Evolutionary conservation across 1,140 invertebrate genomes (phyloP).

Genomic region (Penaeus japonicus): DNA sequence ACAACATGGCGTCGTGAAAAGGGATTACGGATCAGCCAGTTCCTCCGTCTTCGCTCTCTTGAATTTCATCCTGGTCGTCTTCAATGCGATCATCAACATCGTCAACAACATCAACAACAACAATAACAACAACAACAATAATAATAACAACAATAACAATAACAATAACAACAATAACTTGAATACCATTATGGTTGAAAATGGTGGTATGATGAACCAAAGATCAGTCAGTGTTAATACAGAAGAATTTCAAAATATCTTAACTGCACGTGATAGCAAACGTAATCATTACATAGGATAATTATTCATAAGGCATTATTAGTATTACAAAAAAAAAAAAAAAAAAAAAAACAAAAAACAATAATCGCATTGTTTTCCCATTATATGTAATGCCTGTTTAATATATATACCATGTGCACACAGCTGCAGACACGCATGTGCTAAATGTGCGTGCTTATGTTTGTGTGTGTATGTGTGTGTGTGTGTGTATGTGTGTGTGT

Average conservation of each 20-base stretch:
- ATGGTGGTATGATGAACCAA: neutral
- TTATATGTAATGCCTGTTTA: too few relatives aligned
- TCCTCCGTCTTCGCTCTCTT: neutral
- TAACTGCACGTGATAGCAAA: too few relatives aligned
- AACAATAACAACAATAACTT: constrained; percentile 32
- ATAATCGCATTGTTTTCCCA: too few relatives aligned
- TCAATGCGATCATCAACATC: constrained; percentile 21
- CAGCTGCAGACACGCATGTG: too few relatives aligned
- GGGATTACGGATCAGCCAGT: neutral
- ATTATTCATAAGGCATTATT: too few relatives aligned
- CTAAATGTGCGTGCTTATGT: too few relatives aligned
- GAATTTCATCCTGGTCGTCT: constrained; percentile 26
- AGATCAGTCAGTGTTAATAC: neutral
- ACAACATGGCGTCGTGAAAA: neutral
- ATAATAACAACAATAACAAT: constrained; percentile 27
- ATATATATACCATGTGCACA: too few relatives aligned
- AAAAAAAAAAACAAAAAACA: too few relatives aligned
- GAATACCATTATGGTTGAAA: neutral
- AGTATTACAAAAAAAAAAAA: too few relatives aligned
- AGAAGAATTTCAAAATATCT: neutral
- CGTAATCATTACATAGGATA: too few relatives aligned
- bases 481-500: too few relatives aligned
- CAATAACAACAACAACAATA: constrained; percentile 35
- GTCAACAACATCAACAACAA: constrained; percentile 34
- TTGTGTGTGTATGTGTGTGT: too few relatives aligned